Percentiles rank a stretch among this genome's conserved stretches.
These are phyloP conservation scores for Brachyistius frenatus DNA, from an alignment of 2,113 vertebrate genomes.

Conservation along the genomic window DNA sequence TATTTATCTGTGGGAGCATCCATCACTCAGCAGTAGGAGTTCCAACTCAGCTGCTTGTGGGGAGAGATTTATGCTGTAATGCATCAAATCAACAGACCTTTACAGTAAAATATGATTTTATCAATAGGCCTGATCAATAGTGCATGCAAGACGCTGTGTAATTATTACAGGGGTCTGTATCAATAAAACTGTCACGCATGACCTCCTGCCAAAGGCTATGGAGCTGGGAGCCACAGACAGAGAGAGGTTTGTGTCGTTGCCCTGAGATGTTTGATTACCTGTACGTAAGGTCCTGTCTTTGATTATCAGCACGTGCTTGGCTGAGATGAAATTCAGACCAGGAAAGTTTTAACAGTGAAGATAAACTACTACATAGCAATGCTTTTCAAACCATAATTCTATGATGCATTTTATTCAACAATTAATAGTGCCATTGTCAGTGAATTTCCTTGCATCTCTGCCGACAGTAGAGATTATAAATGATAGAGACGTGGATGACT, in stretches of 20 bases:
- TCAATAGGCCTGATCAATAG: slow-evolving; percentile 86
- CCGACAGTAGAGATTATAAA: slow-evolving; percentile 61
- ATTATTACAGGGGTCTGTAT: slow-evolving; percentile 84
- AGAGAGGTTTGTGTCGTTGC: slow-evolving; percentile 59
- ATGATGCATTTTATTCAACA: slow-evolving; percentile 42
- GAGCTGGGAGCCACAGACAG: slow-evolving; percentile 55
- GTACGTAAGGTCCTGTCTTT: slow-evolving; percentile 49
- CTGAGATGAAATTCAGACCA: slow-evolving; percentile 25
- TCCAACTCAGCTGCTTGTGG: slow-evolving; percentile 67
- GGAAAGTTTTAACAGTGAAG: slow-evolving; percentile 22
- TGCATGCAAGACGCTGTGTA: slow-evolving; percentile 79
- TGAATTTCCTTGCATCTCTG: slow-evolving; percentile 48
- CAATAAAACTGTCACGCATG: slow-evolving; percentile 83
- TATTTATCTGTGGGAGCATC: slow-evolving; percentile 70
- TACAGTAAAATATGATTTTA: slow-evolving; percentile 87
- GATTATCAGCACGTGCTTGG: slow-evolving; percentile 34
- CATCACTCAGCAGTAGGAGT: slow-evolving; percentile 73
- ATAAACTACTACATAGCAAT: slow-evolving; percentile 4
- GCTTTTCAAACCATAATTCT: slow-evolving; percentile 23
- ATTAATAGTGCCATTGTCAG: slow-evolving; percentile 31
- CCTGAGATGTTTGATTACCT: slow-evolving; percentile 69
- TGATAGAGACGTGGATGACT: slow-evolving; percentile 52
- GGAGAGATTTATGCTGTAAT: slow-evolving; percentile 78
- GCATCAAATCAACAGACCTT: slow-evolving; percentile 82
- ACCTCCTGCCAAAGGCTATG: slow-evolving; percentile 71